Base-by-base conservation (phyloP, 2,797 vertebrate species). In the Miichthys miiuy region DNA sequence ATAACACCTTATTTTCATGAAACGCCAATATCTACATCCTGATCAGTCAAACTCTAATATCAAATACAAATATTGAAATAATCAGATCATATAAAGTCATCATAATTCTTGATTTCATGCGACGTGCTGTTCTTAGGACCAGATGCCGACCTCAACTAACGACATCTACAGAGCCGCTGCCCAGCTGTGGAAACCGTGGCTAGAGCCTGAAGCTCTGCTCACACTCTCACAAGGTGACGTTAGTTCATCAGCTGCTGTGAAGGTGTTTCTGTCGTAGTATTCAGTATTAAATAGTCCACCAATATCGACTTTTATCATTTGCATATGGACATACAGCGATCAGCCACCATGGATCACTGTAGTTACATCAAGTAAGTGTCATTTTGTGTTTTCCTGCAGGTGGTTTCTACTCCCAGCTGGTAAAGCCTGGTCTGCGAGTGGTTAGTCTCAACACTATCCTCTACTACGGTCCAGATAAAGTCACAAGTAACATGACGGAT, bases 381-480 rank as follows among this genome's bases (percentile, higher is more conserved):
- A 25, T 58, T 58, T 54, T 61, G 20, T 18, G 18, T 23, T 54
- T 11, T 34, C 42, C 46, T 72, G 13, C 83, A 98, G 98, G 97
- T 72, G 98, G 98, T 11, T 99, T 97, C 93, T 99, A 99, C 88
- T 96, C 97, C 0, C 97, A 98, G 93, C 91, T 95, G 66, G 94
- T 96, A 8, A 89, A 93, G 78, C 87, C 92, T 1, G 92, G 90
- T 51, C 89, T 99, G 52, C 94, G 98, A 60, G 92, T 99, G 87
- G 91, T 99, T 58, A 98, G 97, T 88, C 93, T 99, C 69, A 99
- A 99, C 92, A 99, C 98, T 3, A 97, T 97, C 82, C 95, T 99
- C 2, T 99, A 99, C 93, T 99, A 99, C 48, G 84, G 95, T 58
- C 98, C 97, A 0, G 93, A 99, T 82, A 56, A 89, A 2, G 88